Conservation (phyloP, 1,140 invertebrate genomes). For the Maniola jurtina region DNA sequence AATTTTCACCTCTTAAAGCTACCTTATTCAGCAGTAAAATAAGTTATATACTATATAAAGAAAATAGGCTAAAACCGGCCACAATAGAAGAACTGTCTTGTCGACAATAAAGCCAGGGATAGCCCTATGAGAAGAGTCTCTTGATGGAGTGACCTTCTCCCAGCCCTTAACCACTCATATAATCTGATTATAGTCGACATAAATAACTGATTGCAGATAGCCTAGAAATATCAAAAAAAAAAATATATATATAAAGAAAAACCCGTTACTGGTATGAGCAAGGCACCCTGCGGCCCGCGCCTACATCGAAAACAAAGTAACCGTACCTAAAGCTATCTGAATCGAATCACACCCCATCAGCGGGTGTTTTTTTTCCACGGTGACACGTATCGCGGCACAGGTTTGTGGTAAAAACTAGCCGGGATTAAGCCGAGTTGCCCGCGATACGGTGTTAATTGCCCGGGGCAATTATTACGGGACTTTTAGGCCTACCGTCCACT, state of each 20-base stretch:
- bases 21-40: too few relatives aligned
- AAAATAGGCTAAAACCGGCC: too few relatives aligned
- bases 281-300: background rate
- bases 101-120: too few relatives aligned
- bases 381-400: conserved; percentile 33
- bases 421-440: conserved; percentile 38
- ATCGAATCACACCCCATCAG: conserved; percentile 23
- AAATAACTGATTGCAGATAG: too few relatives aligned
- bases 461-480: conserved; percentile 46
- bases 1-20: too few relatives aligned
- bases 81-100: too few relatives aligned
- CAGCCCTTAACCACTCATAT: too few relatives aligned
- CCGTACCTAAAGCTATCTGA: conserved; percentile 17
- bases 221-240: background rate
- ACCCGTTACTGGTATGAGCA: background rate
- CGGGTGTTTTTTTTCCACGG: conserved; percentile 18
- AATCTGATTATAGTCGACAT: too few relatives aligned
- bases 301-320: conserved; percentile 3
- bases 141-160: too few relatives aligned
- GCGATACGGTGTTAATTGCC: conserved; percentile 43
- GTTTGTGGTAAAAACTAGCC: conserved; percentile 47
- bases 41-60: too few relatives aligned
- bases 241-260: background rate
- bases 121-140: too few relatives aligned
- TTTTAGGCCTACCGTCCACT: conserved; percentile 28